Base-by-base conservation (phyloP, 2,113 vertebrate genomes). In the Ophthalmolycus amberensis region DNA sequence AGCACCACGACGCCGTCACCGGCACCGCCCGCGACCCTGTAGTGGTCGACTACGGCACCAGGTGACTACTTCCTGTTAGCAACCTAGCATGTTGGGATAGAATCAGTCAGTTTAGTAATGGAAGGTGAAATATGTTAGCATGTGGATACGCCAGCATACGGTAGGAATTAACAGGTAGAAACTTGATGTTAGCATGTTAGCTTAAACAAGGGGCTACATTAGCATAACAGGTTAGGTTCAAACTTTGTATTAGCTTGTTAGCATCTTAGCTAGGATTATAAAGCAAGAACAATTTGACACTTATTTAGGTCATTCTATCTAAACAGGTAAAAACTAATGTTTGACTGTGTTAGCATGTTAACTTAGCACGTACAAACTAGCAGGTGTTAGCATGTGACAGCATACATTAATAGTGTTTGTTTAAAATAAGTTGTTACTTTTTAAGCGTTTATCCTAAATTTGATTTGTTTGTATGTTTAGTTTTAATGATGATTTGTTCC, bases 1-100 rank as follows among this genome's bases (percentile, higher is more conserved):
- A 99, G 71, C 98, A 99, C 83, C 98, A 99, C 15, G 98, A 99
- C 54, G 98, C 96, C 1, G 96, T 99, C 65, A 94, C 97, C n/a
- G 98, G 98, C 84, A 99, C 98, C 0, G 86, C 95, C 16, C 97
- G 97, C 59, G 97, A 98, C 20, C 96, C 95, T 84, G 98, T 99
- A 3, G 96, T 97, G 65, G 94, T 97, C 15, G 98, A 99, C 93
- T 99, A 99, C 71, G 98, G 98, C 40, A 97, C 94, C 78, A 98
- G 97, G 98, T 99, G 84, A 16, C 27, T 77, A 64, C 71, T 73
- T 68, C n/a, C 54, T 72, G 56, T 65, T 42, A 75, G 29, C 40
- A 37, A 58, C 52, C 16, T 20, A 50, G 46, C 60, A 25, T 32
- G 0, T 34, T 34, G 32, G 32, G 32, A 34, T 34, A 4, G 32